Evolutionary conservation across 2,888 invertebrate species (phyloP).

Genomic region (Myathropa florea): DNA sequence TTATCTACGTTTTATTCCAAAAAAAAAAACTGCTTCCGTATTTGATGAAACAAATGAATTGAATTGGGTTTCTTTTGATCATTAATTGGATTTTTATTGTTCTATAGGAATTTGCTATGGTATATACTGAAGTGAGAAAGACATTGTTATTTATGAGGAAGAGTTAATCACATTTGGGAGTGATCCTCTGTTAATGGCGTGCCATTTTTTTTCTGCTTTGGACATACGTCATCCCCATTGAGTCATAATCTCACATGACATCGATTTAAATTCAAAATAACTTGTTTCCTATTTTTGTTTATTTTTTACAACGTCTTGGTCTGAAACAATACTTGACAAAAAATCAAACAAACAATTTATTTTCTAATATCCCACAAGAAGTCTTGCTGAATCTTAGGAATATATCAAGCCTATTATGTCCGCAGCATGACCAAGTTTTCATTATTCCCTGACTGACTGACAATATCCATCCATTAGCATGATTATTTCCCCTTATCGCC

Average conservation of each 20-base stretch:
- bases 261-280: no score
- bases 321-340: no score
- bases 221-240: no score
- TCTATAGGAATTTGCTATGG: not conserved
- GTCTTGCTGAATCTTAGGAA: no score
- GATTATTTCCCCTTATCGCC: not conserved
- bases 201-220: no score
- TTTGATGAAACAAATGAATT: slow-evolving; percentile 18
- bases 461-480: not conserved
- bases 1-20: not conserved
- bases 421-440: no score
- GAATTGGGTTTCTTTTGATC: not conserved
- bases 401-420: no score
- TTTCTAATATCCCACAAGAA: no score
- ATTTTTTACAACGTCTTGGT: no score
- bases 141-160: not conserved
- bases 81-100: not conserved
- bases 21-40: slow-evolving; percentile 7
- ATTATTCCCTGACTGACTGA: no score
- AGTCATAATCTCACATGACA: not conserved
- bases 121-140: not conserved
- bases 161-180: not conserved
- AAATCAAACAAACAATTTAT: no score
- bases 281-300: no score
- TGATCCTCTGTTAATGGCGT: not conserved